Conservation (phyloP, 2,113 vertebrate species). For the Pelobates fuscus region DNA sequence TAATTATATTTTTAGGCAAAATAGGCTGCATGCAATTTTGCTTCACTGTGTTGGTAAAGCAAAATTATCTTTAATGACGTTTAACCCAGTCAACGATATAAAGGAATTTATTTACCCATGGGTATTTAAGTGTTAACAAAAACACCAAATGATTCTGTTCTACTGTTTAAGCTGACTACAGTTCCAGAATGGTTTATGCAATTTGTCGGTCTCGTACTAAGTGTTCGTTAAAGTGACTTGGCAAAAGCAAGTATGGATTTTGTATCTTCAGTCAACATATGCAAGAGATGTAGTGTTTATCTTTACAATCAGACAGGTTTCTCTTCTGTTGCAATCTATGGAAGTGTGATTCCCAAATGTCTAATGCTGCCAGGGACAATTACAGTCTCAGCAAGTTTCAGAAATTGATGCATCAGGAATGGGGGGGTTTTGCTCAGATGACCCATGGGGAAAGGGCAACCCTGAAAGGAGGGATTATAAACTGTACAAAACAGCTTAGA, state of each 20-base stretch:
- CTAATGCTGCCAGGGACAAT: slow-evolving; percentile 54
- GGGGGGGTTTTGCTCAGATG: slow-evolving; percentile 52
- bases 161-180: no score
- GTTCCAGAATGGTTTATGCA: no score
- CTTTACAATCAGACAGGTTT: slow-evolving; percentile 20
- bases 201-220: no score
- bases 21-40: no score
- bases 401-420: slow-evolving; percentile 56
- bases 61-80: no score
- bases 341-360: slow-evolving; percentile 44
- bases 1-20: no score
- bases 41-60: no score
- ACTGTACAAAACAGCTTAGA: slow-evolving; percentile 51
- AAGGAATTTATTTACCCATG: no score
- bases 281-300: neutral
- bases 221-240: no score
- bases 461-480: slow-evolving; percentile 59
- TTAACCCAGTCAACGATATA: no score
- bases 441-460: slow-evolving; percentile 56
- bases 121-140: no score
- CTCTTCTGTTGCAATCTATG: slow-evolving; percentile 36
- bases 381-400: slow-evolving; percentile 58
- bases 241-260: neutral
- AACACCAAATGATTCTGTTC: no score
- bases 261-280: neutral